Percentiles rank a stretch among this genome's conserved stretches.
phyloP scores from a whole-genome alignment of 2,797 vertebrate species.

The Acestrorhynchus altus region DNA sequence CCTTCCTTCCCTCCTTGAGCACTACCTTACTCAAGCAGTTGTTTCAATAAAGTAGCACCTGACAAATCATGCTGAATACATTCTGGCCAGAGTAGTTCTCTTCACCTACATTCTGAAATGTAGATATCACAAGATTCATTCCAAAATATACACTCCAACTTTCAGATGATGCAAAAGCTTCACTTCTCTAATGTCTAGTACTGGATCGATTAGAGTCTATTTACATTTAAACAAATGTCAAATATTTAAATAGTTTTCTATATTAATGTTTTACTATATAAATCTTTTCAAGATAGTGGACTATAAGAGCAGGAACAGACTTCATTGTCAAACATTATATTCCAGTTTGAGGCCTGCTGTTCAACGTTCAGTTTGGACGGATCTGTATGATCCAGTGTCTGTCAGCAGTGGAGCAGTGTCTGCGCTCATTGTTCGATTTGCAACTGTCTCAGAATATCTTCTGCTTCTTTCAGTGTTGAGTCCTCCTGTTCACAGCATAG shows the following conservation, averaged over 20 bases:
- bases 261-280: too few relatives aligned
- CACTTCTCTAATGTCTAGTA: not conserved
- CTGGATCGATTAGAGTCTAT: not conserved
- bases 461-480: constrained; percentile 86
- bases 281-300: too few relatives aligned
- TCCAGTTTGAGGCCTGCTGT: not conserved
- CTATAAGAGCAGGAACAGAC: not conserved
- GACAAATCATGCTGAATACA: too few relatives aligned
- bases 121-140: not conserved
- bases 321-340: not conserved
- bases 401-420: not conserved
- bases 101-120: not conserved
- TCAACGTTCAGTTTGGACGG: not conserved
- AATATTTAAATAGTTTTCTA: too few relatives aligned
- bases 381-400: not conserved
- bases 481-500: constrained; percentile 80
- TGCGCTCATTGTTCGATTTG: constrained; percentile 62
- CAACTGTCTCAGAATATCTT: constrained; percentile 85
- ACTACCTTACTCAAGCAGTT: too few relatives aligned
- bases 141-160: not conserved
- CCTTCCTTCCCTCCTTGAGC: too few relatives aligned
- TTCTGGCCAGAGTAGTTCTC: too few relatives aligned
- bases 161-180: not conserved
- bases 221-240: not conserved
- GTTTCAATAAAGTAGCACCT: too few relatives aligned